A percentile compares a stretch with the other conserved stretches of the same genome.
phyloP scores from a whole-genome alignment of 1,140 invertebrate species.

The Chionoecetes opilio region DNA sequence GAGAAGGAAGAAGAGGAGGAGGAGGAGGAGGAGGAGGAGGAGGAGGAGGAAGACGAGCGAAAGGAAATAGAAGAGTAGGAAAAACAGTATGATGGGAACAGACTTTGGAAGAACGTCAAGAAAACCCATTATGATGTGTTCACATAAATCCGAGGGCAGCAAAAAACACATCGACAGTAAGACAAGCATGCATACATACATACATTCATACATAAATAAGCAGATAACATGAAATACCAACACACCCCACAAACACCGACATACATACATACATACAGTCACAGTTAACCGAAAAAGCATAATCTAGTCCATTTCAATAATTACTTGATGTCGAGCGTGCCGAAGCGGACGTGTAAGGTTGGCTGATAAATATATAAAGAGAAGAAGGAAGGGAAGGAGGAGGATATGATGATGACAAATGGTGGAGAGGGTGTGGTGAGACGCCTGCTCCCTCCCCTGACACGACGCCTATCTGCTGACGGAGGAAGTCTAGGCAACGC shows the following conservation, averaged over 20 bases:
- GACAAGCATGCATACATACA: neutral
- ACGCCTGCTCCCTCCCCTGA: constrained; percentile 36
- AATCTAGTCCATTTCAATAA: constrained; percentile 21
- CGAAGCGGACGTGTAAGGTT: neutral
- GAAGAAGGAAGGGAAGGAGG: constrained; percentile 37
- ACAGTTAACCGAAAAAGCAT: neutral
- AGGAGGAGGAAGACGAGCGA: constrained; percentile 31
- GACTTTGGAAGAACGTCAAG: neutral
- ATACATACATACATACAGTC: too few relatives aligned
- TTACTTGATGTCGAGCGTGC: neutral
- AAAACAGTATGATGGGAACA: neutral
- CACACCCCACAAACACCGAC: too few relatives aligned
- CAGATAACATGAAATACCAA: too few relatives aligned
- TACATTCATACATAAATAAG: neutral
- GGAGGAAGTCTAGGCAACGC: neutral
- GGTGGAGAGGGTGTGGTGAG: constrained; percentile 54
- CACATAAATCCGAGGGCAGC: neutral
- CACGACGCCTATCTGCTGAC: constrained; percentile 46
- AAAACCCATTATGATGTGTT: neutral
- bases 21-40: constrained; percentile 42
- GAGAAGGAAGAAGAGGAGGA: constrained; percentile 34
- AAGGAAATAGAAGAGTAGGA: neutral
- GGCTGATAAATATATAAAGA: constrained; percentile 54
- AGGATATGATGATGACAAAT: constrained; percentile 71
- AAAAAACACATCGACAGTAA: neutral